Base-by-base conservation (phyloP, 2,888 invertebrate species). In the Euphydryas editha region DNA sequence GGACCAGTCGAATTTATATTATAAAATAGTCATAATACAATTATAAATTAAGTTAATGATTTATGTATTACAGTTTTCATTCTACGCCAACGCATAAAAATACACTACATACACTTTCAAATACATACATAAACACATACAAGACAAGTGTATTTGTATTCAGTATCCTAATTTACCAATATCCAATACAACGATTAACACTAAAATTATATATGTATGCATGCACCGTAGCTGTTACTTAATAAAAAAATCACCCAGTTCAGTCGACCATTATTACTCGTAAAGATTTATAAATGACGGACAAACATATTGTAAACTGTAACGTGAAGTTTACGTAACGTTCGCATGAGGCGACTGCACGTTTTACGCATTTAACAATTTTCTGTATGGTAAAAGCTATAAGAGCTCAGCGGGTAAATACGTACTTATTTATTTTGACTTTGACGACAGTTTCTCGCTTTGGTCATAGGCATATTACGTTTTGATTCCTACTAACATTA, bases 251-350 rank as follows among this genome's bases (percentile, higher is more conserved):
- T 30, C 39, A 39, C 42, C 59, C 21, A 46, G 59, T 56, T 44
- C 55, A 56, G 42, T 21, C 55, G 36, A 51, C 20, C 36, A 64
- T 4, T 56, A 42, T 20, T 55, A 37, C 46, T 42, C 20, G 56
- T 55, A 62, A 57, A 63, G 55, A 63, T 67, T 59, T 63, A 67
- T 67, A 62, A 58, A 44, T 24, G 62, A 68, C 65, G 47, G 65
- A 47, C 68, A 47, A 59, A 62, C 61, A 62, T 58, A 61, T 61
- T 70, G 68, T 66, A 66, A 66, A 70, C 54, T 65, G 62, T 66
- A 68, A 68, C 68, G 68, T 64, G 70, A 62, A 54, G 65, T 67
- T 73, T 73, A 70, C 73, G 74, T 72, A 73, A 74, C 58, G 42
- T n/a, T 73, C 36, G 70, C 73, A 73, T 74, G 72, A 67, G 65